Percentiles rank a stretch among this genome's conserved stretches.
phyloP scores from a whole-genome alignment of 2,888 invertebrate genomes.

The Nycteola revayana region DNA sequence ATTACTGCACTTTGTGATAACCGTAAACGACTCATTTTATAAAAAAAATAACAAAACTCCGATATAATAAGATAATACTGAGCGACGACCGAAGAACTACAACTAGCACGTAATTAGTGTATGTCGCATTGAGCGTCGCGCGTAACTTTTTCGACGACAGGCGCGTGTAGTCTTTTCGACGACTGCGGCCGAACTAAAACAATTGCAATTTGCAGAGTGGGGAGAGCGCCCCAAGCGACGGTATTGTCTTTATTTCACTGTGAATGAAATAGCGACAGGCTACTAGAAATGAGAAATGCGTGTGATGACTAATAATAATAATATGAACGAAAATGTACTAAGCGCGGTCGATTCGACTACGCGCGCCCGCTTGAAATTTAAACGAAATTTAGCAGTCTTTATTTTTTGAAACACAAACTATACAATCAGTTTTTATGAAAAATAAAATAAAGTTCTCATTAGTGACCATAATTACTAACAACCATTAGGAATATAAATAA shows the following conservation, averaged over 20 bases:
- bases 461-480: too few relatives aligned
- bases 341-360: slow-evolving; percentile 21
- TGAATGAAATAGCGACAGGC: slow-evolving; percentile 14
- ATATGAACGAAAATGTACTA: slow-evolving; percentile 15
- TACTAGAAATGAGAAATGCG: slow-evolving; percentile 9
- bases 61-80: slow-evolving; percentile 7
- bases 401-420: too few relatives aligned
- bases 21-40: slow-evolving; percentile 16
- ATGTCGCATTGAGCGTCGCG: slow-evolving; percentile 13
- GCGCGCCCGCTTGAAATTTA: slow-evolving; percentile 20
- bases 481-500: too few relatives aligned
- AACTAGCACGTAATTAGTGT: slow-evolving; percentile 3
- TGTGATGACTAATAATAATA: slow-evolving; percentile 7
- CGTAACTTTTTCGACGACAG: slow-evolving; percentile 20
- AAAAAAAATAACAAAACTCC: slow-evolving; percentile 3
- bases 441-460: too few relatives aligned
- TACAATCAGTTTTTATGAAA: too few relatives aligned
- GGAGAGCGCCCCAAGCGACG: slow-evolving; percentile 5
- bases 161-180: slow-evolving; percentile 22
- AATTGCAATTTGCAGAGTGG: slow-evolving; percentile 3
- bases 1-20: slow-evolving; percentile 16
- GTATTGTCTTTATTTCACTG: slow-evolving; percentile 4
- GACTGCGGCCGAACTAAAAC: slow-evolving; percentile 14
- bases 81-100: background rate
- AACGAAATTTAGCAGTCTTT: too few relatives aligned